Evolutionary conservation across 2,113 vertebrate species (phyloP).

Genomic region (Xyliphius kryptos): DNA sequence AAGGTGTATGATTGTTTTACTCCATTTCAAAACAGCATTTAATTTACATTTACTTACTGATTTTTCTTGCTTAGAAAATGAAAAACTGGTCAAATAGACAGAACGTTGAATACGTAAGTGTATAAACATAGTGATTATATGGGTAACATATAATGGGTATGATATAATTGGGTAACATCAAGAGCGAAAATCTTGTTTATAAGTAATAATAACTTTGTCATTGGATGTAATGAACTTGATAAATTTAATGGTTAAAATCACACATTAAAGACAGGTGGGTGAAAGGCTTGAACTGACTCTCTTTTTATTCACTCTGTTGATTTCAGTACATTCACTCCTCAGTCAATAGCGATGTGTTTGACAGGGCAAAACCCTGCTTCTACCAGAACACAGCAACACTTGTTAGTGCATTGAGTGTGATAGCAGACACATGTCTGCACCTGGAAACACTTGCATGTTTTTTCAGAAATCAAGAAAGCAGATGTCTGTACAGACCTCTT

Average conservation of each 20-base stretch:
- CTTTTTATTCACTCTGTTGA: background rate
- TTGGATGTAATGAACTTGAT: too few species aligned
- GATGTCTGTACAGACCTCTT: background rate
- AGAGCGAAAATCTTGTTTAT: too few species aligned
- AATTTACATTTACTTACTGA: too few species aligned
- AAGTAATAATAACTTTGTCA: too few species aligned
- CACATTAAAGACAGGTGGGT: background rate
- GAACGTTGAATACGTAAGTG: too few species aligned
- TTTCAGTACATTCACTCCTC: background rate
- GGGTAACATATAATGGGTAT: too few species aligned
- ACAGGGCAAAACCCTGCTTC: conserved; percentile 17
- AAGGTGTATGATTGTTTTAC: too few species aligned
- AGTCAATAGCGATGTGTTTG: conserved; percentile 10
- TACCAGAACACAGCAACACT: conserved; percentile 11
- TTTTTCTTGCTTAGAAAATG: too few species aligned
- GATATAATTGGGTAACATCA: too few species aligned
- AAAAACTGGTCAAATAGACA: too few species aligned
- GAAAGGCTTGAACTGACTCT: background rate
- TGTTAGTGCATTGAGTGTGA: conserved; percentile 16
- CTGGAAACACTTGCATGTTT: conserved; percentile 14
- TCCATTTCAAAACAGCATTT: too few species aligned
- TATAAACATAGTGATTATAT: too few species aligned
- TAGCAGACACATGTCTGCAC: conserved; percentile 14
- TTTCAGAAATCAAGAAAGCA: conserved; percentile 8
- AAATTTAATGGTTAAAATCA: background rate